Evolutionary conservation across 2,113 vertebrate species (phyloP).

Genomic region (Rhinoptilus africanus): DNA sequence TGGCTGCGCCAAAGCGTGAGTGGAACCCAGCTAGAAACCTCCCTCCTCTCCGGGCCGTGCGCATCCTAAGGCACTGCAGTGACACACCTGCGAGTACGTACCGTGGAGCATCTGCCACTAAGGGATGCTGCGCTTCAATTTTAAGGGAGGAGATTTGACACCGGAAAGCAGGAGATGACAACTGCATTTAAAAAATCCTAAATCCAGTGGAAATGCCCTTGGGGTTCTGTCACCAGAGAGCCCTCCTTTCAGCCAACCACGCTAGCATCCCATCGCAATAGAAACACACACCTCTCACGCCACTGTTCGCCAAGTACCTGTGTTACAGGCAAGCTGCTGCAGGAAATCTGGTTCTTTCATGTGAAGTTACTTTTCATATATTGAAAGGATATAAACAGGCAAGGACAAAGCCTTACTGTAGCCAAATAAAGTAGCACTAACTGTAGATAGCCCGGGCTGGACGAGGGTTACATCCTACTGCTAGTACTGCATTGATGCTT

Average conservation of each 20-base stretch:
- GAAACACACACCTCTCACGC: background rate
- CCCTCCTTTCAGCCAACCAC: background rate
- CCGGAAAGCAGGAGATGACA: background rate
- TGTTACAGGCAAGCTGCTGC: background rate
- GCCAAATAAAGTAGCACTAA: background rate
- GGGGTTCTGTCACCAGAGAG: background rate
- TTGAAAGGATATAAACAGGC: background rate
- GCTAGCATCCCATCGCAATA: background rate
- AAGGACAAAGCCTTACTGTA: background rate
- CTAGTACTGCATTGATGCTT: background rate
- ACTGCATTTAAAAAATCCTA: background rate
- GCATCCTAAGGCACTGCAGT: background rate
- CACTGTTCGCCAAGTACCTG: background rate
- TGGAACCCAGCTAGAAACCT: background rate
- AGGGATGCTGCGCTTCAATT: background rate
- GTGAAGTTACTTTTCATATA: background rate
- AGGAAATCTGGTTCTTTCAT: background rate
- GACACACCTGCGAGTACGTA: background rate
- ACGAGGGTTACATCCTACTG: background rate
- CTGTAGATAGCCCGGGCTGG: background rate
- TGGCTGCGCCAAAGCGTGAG: rapidly evolving
- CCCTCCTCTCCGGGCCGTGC: background rate
- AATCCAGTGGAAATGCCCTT: background rate
- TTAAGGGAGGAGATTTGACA: background rate
- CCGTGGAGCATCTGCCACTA: background rate